These are phyloP conservation scores for Triplophysa yarkandensis DNA, from an alignment of 2,797 vertebrate genomes.

Conservation along the genomic window DNA sequence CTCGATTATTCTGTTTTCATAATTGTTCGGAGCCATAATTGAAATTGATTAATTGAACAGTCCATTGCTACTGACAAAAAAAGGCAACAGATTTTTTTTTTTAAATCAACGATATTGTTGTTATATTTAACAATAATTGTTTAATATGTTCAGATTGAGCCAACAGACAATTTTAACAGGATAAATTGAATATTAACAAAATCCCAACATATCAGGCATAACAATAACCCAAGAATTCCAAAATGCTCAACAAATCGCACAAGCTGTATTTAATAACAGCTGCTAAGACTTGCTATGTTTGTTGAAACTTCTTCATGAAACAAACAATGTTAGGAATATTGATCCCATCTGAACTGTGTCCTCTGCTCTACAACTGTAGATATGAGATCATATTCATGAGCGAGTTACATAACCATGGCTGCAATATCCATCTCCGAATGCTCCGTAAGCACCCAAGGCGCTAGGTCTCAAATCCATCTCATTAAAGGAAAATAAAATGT, in stretches of 20 bases:
- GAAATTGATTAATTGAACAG: no score
- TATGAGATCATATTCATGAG: constrained; percentile 40
- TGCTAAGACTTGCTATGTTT: constrained; percentile 25
- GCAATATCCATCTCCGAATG: constrained; percentile 30
- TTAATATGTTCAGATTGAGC: no score
- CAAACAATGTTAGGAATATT: constrained; percentile 10
- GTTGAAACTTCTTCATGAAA: constrained; percentile 11
- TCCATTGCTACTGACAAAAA: no score
- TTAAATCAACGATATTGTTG: no score
- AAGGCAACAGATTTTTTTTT: no score
- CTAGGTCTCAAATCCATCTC: constrained; percentile 37
- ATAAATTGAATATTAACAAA: no score
- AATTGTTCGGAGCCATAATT: no score
- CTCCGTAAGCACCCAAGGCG: constrained; percentile 26
- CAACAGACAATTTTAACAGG: no score
- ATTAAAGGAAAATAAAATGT: constrained; percentile 37
- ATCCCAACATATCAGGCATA: neutral
- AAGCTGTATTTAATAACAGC: neutral
- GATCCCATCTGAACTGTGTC: constrained; percentile 26
- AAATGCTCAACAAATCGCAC: neutral
- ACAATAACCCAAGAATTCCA: no score
- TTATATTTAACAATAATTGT: no score
- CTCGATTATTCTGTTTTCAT: no score
- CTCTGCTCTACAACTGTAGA: constrained; percentile 28
- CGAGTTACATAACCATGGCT: constrained; percentile 37